Base-by-base conservation (phyloP, 2,797 vertebrate species). In the Mormyrus proboscirostris region DNA sequence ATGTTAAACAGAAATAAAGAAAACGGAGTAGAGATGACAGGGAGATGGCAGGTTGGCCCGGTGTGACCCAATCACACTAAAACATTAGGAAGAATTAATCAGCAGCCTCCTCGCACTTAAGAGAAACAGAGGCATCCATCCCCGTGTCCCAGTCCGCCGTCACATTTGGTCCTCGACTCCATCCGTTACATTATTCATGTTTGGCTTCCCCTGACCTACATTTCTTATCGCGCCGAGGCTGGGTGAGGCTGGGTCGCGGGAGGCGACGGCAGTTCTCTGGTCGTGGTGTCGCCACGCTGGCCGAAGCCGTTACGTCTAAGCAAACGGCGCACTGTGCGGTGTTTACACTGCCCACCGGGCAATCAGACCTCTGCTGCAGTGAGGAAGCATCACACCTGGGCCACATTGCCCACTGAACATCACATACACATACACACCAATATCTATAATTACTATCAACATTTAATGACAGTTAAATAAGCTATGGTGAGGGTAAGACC, bases 121-220 rank as follows among this genome's bases (percentile, higher is more conserved):
- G 92, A 89, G 88, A 69, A 51, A 38, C 69, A 87, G 69, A 93
- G 91, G 91, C 92, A 89, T 94, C 94, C 93, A 93, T 92, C 91
- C 89, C 91, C 88, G 90, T 83, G 89, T 89, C 50, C 90, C 22
- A 62, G 6, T 92, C 90, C 91, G 89, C 90, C 89, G 91, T 91
- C 92, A 92, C 92, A 90, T 93, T 93, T 94, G 94, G 95, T 95
- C 94, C 95, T 95, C 94, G 94, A 92, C 92, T 94, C 62, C 89
- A 91, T 90, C 90, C 92, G 65, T 91, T 94, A 89, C 93, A 92
- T 94, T 95, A 93, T 95, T 95, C 92, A 95, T 95, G 95, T 95
- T 94, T 94, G 92, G 93, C 93, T 95, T 94, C 89, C 94, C 89
- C 88, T 96, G 96, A 94, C 95, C 95, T 95, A 94, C 92, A 95